Percentiles rank a stretch among this genome's conserved stretches.
phyloP scores from a whole-genome alignment of 1,140 invertebrate species.

The Hylyphantes graminicola region DNA sequence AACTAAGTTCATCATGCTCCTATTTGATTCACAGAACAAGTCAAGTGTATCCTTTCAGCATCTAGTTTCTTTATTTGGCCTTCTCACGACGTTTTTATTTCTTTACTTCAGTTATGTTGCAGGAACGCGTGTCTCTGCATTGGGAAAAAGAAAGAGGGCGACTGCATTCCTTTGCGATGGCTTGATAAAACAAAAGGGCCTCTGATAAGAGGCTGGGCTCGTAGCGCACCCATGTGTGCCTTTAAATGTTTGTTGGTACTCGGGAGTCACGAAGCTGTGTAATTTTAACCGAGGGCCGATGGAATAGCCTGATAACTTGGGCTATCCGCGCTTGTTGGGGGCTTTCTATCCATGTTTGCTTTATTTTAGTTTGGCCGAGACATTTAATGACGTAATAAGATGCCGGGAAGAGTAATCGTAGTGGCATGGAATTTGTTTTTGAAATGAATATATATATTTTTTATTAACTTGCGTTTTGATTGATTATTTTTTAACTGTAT shows the following conservation, averaged over 20 bases:
- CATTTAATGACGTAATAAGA: constrained; percentile 39
- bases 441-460: too few species aligned
- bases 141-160: constrained; percentile 17
- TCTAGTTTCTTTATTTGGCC: background rate
- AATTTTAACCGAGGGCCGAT: constrained; percentile 43
- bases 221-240: constrained; percentile 28
- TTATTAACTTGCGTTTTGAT: too few species aligned
- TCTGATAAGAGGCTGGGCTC: constrained; percentile 26
- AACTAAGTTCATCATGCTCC: too few species aligned
- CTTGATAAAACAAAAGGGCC: constrained; percentile 50
- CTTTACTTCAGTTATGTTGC: constrained; percentile 4
- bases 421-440: background rate
- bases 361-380: constrained; percentile 24
- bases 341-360: constrained; percentile 15
- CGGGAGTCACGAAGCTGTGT: constrained; percentile 39
- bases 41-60: too few species aligned
- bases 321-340: background rate
- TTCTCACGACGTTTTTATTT: constrained; percentile 36
- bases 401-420: background rate
- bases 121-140: constrained; percentile 28
- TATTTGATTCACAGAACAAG: too few species aligned
- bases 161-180: constrained; percentile 23
- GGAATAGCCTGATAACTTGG: constrained; percentile 17
- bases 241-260: constrained; percentile 47
- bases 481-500: too few species aligned